These are phyloP conservation scores for Orthosia cruda DNA, from an alignment of 2,888 invertebrate genomes.

Conservation along the genomic window DNA sequence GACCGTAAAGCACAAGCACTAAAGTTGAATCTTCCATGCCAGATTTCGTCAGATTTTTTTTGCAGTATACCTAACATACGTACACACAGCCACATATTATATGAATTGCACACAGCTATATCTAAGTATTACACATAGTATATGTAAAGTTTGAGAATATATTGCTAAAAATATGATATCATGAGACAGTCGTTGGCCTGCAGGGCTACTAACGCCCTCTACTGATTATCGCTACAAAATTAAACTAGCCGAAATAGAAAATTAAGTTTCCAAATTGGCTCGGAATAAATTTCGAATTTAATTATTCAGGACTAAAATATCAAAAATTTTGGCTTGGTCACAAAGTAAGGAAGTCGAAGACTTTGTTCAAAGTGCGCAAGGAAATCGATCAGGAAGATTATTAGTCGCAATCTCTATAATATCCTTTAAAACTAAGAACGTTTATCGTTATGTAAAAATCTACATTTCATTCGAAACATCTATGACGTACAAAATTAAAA, in stretches of 20 bases:
- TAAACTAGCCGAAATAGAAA: constrained; percentile 74
- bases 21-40: constrained; percentile 39
- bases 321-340: constrained; percentile 60
- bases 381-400: constrained; percentile 68
- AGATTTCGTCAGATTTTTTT: constrained; percentile 26
- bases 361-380: constrained; percentile 49
- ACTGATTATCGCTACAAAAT: constrained; percentile 63
- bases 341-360: constrained; percentile 56
- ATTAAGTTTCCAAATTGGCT: constrained; percentile 80
- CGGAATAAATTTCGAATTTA: constrained; percentile 79
- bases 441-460: constrained; percentile 67
- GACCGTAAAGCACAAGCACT: constrained; percentile 34
- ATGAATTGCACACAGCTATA: constrained; percentile 71
- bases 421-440: constrained; percentile 71
- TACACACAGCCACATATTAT: constrained; percentile 66
- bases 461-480: constrained; percentile 70
- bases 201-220: constrained; percentile 64
- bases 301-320: constrained; percentile 55
- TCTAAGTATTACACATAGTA: constrained; percentile 72
- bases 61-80: constrained; percentile 35
- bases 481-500: constrained; percentile 77
- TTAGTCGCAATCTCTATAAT: constrained; percentile 64
- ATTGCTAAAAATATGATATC: constrained; percentile 76
- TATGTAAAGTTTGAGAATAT: constrained; percentile 74
- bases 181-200: constrained; percentile 78